Evolutionary conservation across 2,797 vertebrate species (phyloP).

Genomic region (Phataginus tetradactyla): DNA sequence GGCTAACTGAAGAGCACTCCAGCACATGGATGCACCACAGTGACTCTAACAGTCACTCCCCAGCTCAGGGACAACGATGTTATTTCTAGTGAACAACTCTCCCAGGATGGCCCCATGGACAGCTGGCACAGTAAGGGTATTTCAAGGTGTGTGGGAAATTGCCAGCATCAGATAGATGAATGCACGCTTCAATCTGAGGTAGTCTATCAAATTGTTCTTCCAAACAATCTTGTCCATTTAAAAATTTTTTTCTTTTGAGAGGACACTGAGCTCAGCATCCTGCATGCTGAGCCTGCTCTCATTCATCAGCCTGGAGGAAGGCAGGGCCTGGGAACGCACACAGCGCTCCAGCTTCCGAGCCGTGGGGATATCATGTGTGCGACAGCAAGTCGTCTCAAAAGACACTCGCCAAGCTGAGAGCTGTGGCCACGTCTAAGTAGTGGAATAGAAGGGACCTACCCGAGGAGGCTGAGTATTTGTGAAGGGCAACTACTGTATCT

Average conservation of each 20-base stretch:
- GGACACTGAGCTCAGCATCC: background rate
- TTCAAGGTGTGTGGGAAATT: background rate
- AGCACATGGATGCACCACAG: too few relatives aligned
- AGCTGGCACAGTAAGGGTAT: background rate
- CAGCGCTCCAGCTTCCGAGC: background rate
- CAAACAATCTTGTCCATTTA: background rate
- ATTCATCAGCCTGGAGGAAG: background rate
- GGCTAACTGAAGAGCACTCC: background rate
- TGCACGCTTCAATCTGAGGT: background rate
- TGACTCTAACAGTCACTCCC: background rate
- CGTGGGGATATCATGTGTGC: background rate
- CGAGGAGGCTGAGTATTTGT: background rate
- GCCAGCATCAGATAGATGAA: background rate
- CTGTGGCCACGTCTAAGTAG: background rate
- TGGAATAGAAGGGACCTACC: background rate
- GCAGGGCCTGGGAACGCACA: background rate
- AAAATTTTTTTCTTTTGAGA: background rate
- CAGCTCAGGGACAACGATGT: background rate
- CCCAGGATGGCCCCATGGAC: background rate
- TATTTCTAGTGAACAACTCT: background rate
- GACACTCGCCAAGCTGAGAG: background rate
- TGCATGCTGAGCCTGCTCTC: background rate
- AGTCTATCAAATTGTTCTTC: background rate
- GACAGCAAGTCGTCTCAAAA: background rate
- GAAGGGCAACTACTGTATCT: background rate